phyloP scores from a whole-genome alignment of 2,888 invertebrate genomes.

The Phragmatobia fuliginosa region DNA sequence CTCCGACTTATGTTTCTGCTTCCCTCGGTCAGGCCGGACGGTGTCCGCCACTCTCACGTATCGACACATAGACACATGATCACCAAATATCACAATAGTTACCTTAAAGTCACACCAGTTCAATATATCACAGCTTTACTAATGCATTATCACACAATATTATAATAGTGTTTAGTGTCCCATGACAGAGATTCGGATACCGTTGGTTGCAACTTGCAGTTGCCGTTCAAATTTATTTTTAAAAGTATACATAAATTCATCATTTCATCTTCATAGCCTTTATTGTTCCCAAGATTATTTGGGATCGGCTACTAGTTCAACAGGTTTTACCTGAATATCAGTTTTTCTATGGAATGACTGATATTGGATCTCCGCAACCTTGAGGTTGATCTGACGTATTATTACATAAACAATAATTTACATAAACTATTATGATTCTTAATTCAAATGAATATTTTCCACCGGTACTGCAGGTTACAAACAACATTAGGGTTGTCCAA shows the following conservation, averaged over 20 bases:
- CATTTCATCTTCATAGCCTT: no score
- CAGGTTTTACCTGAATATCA: no score
- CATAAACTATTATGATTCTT: background rate
- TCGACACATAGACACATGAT: conserved; percentile 60
- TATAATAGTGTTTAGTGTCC: conserved; percentile 62
- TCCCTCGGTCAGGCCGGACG: conserved; percentile 55
- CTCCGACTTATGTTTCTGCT: conserved; percentile 57
- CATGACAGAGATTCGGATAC: conserved; percentile 52
- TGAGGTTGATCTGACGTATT: no score
- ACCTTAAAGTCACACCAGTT: conserved; percentile 84
- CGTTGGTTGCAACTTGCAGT: conserved; percentile 57
- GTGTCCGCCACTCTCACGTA: conserved; percentile 50
- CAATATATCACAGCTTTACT: conserved; percentile 84
- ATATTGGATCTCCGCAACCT: no score
- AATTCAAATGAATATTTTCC: conserved; percentile 19
- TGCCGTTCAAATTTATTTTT: conserved; percentile 24
- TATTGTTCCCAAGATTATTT: no score
- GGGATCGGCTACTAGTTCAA: no score
- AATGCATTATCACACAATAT: conserved; percentile 82
- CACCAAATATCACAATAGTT: conserved; percentile 87
- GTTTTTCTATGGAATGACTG: no score
- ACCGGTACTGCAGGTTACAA: conserved; percentile 60
- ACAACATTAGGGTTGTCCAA: conserved; percentile 75
- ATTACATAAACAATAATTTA: no score
- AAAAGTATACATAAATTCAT: no score